A percentile compares a stretch with the other conserved stretches of the same genome.
Evolutionary conservation across 2,888 invertebrate species (phyloP).

Genomic region (Lasioglossum morio): DNA sequence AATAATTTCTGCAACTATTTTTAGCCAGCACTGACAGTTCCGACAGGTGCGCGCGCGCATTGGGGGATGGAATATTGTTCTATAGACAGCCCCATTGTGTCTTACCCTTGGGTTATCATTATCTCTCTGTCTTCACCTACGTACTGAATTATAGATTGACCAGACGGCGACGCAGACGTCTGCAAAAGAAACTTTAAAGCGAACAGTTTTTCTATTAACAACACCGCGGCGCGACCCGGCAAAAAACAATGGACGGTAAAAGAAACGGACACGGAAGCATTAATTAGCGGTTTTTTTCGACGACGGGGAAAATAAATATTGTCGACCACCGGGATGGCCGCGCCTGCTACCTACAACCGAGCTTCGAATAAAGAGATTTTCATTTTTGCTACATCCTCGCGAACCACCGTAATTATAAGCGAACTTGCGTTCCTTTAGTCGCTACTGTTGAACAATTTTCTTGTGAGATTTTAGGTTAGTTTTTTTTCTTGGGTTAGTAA

Average conservation of each 20-base stretch:
- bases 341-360: not conserved
- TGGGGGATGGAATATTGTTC: conserved; percentile 33
- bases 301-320: not conserved
- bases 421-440: not conserved
- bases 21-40: not conserved
- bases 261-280: not conserved
- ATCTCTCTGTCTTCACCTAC: conserved; percentile 68
- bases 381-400: not conserved
- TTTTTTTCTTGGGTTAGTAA: not conserved
- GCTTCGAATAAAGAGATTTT: not conserved
- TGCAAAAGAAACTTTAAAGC: conserved; percentile 1
- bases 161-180: conserved; percentile 42
- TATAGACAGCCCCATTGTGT: conserved; percentile 59
- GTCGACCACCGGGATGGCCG: not conserved
- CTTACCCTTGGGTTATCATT: conserved; percentile 69
- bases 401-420: not conserved
- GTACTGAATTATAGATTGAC: conserved; percentile 62
- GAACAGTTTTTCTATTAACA: not conserved
- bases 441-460: not conserved
- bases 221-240: not conserved
- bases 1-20: not conserved
- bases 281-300: conserved; percentile 11
- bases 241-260: conserved; percentile 30
- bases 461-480: not conserved
- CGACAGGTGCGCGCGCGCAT: conserved; percentile 63